Conservation (phyloP, 2,797 vertebrate genomes). For the Crenichthys baileyi region DNA sequence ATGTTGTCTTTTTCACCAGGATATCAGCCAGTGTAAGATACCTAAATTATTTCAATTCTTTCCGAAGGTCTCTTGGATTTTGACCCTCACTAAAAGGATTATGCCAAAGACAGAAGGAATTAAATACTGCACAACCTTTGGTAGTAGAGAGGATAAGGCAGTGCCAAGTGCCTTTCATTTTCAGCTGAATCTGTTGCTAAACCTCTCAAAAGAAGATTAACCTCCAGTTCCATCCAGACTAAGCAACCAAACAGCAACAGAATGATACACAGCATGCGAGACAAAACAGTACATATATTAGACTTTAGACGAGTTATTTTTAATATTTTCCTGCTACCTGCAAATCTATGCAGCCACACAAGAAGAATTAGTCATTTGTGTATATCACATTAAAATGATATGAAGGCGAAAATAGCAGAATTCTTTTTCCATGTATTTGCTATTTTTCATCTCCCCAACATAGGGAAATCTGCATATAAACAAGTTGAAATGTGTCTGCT, state of each 20-base stretch:
- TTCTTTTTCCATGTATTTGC: conserved; percentile 47
- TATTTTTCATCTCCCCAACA: conserved; percentile 56
- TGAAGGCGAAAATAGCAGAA: conserved; percentile 59
- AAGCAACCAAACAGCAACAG: conserved; percentile 33
- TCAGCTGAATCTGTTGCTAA: conserved; percentile 47
- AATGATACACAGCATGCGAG: conserved; percentile 2
- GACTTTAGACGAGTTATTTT: conserved; percentile 37
- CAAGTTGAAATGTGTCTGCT: conserved; percentile 61
- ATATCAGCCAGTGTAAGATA: neutral
- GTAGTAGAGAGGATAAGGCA: conserved; percentile 9
- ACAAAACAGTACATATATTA: conserved; percentile 31
- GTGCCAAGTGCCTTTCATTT: conserved; percentile 45
- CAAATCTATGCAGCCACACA: conserved; percentile 42
- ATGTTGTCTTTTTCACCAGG: conserved; percentile 17
- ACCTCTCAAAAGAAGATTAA: conserved; percentile 52
- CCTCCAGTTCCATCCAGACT: conserved; percentile 41
- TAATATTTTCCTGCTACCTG: conserved; percentile 42
- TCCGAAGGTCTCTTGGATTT: neutral
- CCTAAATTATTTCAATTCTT: conserved; percentile 4
- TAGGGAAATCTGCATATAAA: conserved; percentile 68
- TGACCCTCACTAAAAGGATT: neutral
- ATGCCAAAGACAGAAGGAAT: conserved; percentile 9
- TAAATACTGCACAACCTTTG: conserved; percentile 6
- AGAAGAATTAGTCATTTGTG: conserved; percentile 37
- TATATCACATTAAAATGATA: conserved; percentile 32